These are phyloP conservation scores for Myrmecophaga tridactyla DNA, from an alignment of 2,113 vertebrate species.

Conservation along the genomic window DNA sequence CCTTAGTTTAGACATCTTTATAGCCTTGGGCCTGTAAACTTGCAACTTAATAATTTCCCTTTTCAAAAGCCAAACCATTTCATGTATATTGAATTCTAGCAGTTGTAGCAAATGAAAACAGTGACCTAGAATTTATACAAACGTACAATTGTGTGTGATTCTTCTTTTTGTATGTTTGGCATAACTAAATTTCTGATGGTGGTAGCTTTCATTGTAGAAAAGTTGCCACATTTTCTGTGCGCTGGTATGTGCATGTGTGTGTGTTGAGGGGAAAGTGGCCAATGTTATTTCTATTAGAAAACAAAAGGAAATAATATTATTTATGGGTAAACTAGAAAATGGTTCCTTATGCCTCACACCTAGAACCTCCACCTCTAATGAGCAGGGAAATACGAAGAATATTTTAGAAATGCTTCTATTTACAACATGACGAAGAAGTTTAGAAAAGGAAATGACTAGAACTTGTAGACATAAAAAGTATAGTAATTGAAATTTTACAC, in stretches of 20 bases:
- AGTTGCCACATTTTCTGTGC: not conserved
- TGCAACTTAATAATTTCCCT: too few species aligned
- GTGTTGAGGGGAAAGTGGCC: not conserved
- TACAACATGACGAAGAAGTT: not conserved
- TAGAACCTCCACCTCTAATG: not conserved
- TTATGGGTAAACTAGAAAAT: not conserved
- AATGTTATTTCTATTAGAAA: not conserved
- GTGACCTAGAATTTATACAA: not conserved
- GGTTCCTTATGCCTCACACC: not conserved
- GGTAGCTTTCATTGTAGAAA: not conserved
- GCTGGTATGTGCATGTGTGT: not conserved
- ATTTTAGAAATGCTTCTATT: not conserved
- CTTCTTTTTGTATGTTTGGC: not conserved
- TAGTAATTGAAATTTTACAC: not conserved
- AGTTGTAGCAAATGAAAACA: too few species aligned
- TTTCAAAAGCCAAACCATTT: too few species aligned
- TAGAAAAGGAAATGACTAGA: not conserved
- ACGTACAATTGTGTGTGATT: not conserved
- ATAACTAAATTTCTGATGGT: not conserved
- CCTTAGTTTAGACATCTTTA: too few species aligned
- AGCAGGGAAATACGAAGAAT: not conserved
- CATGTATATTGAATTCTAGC: too few species aligned
- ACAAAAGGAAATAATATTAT: not conserved
- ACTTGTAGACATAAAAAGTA: not conserved
- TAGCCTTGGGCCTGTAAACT: too few species aligned